Evolutionary conservation across 1,140 invertebrate species (phyloP).

Genomic region (Drosophila tropicalis): DNA sequence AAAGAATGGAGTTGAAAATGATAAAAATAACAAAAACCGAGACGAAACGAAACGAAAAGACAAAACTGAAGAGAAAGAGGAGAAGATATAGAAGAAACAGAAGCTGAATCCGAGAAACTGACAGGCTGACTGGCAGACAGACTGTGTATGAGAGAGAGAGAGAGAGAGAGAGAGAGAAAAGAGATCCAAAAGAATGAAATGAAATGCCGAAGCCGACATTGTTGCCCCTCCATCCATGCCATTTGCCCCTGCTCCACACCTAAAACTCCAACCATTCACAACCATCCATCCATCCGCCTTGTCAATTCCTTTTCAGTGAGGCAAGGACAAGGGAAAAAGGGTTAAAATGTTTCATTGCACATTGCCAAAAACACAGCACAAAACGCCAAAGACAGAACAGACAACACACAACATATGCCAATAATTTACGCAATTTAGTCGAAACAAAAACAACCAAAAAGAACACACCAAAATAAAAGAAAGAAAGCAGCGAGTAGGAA

Average conservation of each 20-base stretch:
- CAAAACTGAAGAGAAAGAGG: slow-evolving; percentile 9
- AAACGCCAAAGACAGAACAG: slow-evolving; percentile 46
- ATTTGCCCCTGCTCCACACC: background rate
- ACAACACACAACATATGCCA: slow-evolving; percentile 12
- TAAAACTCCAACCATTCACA: too few relatives aligned
- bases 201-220: slow-evolving; percentile 56
- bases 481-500: slow-evolving; percentile 1
- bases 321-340: slow-evolving; percentile 65
- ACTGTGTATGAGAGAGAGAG: background rate
- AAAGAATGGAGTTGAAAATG: slow-evolving; percentile 54
- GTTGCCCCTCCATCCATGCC: background rate
- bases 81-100: slow-evolving; percentile 28
- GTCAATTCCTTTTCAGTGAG: slow-evolving; percentile 52
- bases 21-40: slow-evolving; percentile 39
- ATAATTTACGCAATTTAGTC: slow-evolving; percentile 13
- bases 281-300: slow-evolving; percentile 43
- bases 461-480: slow-evolving; percentile 21
- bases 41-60: background rate
- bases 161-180: background rate
- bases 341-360: slow-evolving; percentile 77
- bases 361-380: slow-evolving; percentile 59
- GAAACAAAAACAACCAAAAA: slow-evolving; percentile 34
- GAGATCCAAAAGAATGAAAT: slow-evolving; percentile 54
- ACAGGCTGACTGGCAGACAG: slow-evolving; percentile 65
- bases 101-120: slow-evolving; percentile 60